Evolutionary conservation across 2,888 invertebrate species (phyloP), one percentile per base, ranked within the genome.

Genomic region (Heteropelma amictum): DNA sequence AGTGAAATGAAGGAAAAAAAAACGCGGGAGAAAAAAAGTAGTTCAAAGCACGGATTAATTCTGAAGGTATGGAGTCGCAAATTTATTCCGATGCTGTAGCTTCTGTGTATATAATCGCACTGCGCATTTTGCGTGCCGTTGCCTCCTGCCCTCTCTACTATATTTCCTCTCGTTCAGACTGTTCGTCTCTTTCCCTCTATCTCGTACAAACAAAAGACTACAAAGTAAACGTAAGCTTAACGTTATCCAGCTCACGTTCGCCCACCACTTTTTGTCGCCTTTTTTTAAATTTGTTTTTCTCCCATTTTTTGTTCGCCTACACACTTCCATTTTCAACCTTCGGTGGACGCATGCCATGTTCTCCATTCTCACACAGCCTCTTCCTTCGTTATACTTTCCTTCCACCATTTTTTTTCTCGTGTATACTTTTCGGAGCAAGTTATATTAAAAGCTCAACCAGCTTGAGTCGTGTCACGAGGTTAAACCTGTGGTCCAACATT

Each of bases 231-330:
- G 65, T 79, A 69, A 79, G 79, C 80, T 77, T 72, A 77, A 80
- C 79, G 81, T 83, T 85, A 87, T 84, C 84, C 86, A 64, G 77
- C 83, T 86, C 87, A 87, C 86, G 87, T 85, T 78, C 79, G 69
- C 68, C 77, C 79, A 77, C 45, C 79, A 80, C 82, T 83, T 82
- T 82, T 82, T 81, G 76, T 77, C 67, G 10, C 79, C 42, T 78
- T 82, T 81, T 82, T 82, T n/a, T n/a, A n/a, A n/a, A n/a, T n/a
- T n/a, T 82, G 81, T 81, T 77, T 75, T 63, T 73, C 79, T 77
- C 60, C 70, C 67, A 10, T 14, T 38, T 3, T 45, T 19, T 33
- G 4, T 35, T 23, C 61, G 30, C 45, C 26, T 7, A 12, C 40
- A 47, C 23, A 8, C 35, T 26, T 10, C 19, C 53, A 40, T 54